Conservation (phyloP, 1,140 invertebrate genomes). For the Agrypnia vestita region DNA sequence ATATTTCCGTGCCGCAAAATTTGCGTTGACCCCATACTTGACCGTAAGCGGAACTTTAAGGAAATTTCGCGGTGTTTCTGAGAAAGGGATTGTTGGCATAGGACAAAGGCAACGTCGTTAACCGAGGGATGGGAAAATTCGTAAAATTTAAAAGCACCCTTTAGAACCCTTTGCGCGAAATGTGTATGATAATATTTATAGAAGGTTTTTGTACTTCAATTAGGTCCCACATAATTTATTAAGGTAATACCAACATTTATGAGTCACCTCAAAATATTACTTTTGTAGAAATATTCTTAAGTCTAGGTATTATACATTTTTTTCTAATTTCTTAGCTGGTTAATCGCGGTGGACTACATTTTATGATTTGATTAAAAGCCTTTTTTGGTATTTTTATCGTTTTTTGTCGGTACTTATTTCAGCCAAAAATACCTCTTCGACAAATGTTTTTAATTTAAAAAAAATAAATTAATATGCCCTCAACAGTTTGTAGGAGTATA, state of each 20-base stretch:
- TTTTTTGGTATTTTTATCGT: too few species aligned
- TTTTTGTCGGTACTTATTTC: too few species aligned
- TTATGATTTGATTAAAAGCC: too few species aligned
- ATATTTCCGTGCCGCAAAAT: slow-evolving; percentile 27
- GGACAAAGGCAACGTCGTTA: slow-evolving; percentile 31
- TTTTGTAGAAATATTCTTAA: not conserved
- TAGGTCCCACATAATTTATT: slow-evolving; percentile 2
- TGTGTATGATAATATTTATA: slow-evolving; percentile 20
- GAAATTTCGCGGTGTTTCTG: slow-evolving; percentile 27
- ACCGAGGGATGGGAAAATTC: slow-evolving; percentile 20
- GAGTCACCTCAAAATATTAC: not conserved
- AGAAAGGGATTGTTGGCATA: slow-evolving; percentile 31
- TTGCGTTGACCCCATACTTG: slow-evolving; percentile 31
- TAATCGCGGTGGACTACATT: too few species aligned
- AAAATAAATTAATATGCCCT: too few species aligned
- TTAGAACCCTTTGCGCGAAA: not conserved
- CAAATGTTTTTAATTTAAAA: too few species aligned
- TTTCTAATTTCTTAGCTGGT: not conserved
- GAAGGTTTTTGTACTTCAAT: slow-evolving; percentile 11
- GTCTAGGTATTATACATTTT: not conserved
- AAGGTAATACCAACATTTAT: slow-evolving; percentile 3
- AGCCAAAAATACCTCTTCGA: too few species aligned
- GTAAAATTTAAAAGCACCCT: slow-evolving; percentile 28
- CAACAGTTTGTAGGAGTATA: too few species aligned
- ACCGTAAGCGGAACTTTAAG: slow-evolving; percentile 20